A percentile compares a stretch with the other conserved stretches of the same genome.
These are phyloP conservation scores for Drosophila pseudotalamancana DNA, from an alignment of 2,888 invertebrate species.

Conservation along the genomic window DNA sequence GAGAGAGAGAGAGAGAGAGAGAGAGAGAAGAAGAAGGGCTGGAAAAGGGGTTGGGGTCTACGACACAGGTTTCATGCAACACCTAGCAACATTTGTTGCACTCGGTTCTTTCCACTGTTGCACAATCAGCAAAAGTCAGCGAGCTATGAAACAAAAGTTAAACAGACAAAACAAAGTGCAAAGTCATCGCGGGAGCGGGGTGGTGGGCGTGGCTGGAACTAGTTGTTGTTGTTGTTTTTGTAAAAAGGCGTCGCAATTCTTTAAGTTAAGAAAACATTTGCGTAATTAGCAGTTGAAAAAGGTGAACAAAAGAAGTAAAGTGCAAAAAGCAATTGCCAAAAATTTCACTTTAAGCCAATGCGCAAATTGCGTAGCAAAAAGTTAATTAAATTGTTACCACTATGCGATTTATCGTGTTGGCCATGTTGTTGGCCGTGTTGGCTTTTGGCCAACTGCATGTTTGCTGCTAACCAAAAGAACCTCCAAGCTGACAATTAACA, in stretches of 20 bases:
- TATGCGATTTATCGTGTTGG: conserved; percentile 28
- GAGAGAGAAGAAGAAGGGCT: background rate
- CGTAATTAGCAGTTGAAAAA: conserved; percentile 67
- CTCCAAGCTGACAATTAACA: conserved; percentile 68
- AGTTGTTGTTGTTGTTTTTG: conserved; percentile 46
- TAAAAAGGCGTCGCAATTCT: conserved; percentile 60
- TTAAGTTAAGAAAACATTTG: conserved; percentile 70
- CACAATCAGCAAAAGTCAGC: conserved; percentile 74
- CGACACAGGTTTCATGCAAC: conserved; percentile 29
- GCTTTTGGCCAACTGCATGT: conserved; percentile 76
- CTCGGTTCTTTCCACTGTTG: conserved; percentile 36
- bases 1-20: background rate
- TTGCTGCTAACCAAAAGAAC: conserved; percentile 46
- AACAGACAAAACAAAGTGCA: conserved; percentile 74
- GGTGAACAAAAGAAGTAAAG: conserved; percentile 23
- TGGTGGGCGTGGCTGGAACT: background rate
- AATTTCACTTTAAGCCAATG: conserved; percentile 54
- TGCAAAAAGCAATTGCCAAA: conserved; percentile 22
- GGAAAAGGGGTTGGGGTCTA: background rate
- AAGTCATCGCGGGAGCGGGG: conserved; percentile 30
- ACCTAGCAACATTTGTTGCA: conserved; percentile 26
- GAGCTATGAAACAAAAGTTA: conserved; percentile 75
- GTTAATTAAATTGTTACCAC: conserved; percentile 75
- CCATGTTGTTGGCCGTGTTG: conserved; percentile 57
- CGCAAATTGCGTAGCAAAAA: conserved; percentile 61